A percentile compares a stretch with the other conserved stretches of the same genome.
Evolutionary conservation across 2,797 vertebrate species (phyloP).

Genomic region (Tadarida brasiliensis): DNA sequence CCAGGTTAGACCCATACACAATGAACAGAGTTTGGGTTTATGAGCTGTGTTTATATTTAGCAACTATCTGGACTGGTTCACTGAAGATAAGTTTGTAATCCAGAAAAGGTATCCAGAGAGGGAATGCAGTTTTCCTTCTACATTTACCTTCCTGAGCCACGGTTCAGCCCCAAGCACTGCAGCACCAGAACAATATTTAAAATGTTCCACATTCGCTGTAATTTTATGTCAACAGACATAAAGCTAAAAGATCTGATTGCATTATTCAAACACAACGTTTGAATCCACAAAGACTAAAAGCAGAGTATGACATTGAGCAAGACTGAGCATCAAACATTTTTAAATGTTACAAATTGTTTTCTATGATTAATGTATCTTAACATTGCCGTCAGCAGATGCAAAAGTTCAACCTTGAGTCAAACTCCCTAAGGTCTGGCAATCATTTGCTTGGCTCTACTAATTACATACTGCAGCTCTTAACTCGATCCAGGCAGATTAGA

Average conservation of each 20-base stretch:
- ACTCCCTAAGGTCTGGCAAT: not conserved
- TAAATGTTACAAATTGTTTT: not conserved
- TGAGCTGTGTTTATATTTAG: not conserved
- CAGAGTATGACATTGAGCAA: not conserved
- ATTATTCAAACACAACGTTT: not conserved
- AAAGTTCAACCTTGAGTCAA: not conserved
- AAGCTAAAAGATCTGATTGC: not conserved
- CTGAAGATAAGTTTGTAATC: not conserved
- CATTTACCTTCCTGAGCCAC: not conserved
- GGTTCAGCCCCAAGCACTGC: not conserved
- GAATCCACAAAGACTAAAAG: not conserved
- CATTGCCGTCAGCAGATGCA: not conserved
- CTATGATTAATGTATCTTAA: not conserved
- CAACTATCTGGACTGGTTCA: not conserved
- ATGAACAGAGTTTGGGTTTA: slow-evolving; percentile 33
- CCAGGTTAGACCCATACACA: slow-evolving; percentile 79
- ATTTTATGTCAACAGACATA: not conserved
- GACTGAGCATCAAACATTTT: not conserved
- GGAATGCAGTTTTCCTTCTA: not conserved
- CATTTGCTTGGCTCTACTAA: not conserved
- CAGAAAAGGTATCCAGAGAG: not conserved
- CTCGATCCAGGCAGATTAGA: not conserved
- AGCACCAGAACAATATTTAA: not conserved
- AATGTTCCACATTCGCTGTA: not conserved
- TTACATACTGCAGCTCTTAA: not conserved